A percentile compares a stretch with the other conserved stretches of the same genome.
phyloP scores from a whole-genome alignment of 1,140 invertebrate genomes.

The Drosophila nebulosa region DNA sequence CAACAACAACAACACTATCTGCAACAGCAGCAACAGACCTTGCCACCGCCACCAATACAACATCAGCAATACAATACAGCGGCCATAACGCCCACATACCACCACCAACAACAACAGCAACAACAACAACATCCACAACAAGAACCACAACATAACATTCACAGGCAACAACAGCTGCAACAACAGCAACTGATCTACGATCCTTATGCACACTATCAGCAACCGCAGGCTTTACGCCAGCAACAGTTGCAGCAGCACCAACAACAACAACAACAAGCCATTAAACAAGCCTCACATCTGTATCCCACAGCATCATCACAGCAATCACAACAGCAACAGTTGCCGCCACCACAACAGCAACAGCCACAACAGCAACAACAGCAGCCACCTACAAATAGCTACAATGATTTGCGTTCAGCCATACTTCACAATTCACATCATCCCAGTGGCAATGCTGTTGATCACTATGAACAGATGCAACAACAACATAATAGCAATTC shows the following conservation, averaged over 20 bases:
- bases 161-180: slow-evolving; percentile 36
- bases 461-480: slow-evolving; percentile 48
- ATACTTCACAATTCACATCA: slow-evolving; percentile 79
- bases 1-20: slow-evolving; percentile 68
- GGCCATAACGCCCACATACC: slow-evolving; percentile 74
- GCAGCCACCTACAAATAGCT: slow-evolving; percentile 52
- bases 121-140: slow-evolving; percentile 43
- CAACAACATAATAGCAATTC: slow-evolving; percentile 44
- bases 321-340: slow-evolving; percentile 37
- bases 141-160: slow-evolving; percentile 43
- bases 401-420: slow-evolving; percentile 73
- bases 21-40: slow-evolving; percentile 74
- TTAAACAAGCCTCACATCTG: slow-evolving; percentile 81
- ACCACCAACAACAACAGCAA: slow-evolving; percentile 65
- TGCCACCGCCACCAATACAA: slow-evolving; percentile 73
- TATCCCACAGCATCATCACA: slow-evolving; percentile 69
- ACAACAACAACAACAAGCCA: slow-evolving; percentile 79
- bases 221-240: slow-evolving; percentile 58
- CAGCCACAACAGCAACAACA: slow-evolving; percentile 39
- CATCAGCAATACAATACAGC: slow-evolving; percentile 78
- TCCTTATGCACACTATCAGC: slow-evolving; percentile 61
- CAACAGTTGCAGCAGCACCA: slow-evolving; percentile 70
- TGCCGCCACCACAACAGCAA: slow-evolving; percentile 27
- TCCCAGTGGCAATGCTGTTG: slow-evolving; percentile 67
- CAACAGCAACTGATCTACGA: slow-evolving; percentile 40